A percentile compares a stretch with the other conserved stretches of the same genome.
phyloP scores from a whole-genome alignment of 2,888 invertebrate species.

The Thecocarcelia acutangulata region DNA sequence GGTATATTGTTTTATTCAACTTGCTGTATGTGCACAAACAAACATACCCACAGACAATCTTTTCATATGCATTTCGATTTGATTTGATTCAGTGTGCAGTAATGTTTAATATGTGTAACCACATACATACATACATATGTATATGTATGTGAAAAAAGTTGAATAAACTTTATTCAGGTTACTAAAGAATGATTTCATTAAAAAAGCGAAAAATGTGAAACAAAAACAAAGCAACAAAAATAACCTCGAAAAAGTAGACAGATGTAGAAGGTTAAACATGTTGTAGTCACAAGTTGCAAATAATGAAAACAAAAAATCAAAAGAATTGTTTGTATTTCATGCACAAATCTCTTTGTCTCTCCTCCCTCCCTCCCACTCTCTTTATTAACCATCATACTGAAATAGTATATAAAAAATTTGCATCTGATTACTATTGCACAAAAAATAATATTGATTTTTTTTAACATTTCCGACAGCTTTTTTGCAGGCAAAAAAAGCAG shows the following conservation, averaged over 20 bases:
- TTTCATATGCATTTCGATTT: background rate
- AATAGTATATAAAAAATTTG: background rate
- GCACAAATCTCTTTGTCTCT: background rate
- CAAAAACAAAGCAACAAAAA: slow-evolving; percentile 27
- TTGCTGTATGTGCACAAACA: background rate
- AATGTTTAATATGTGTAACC: background rate
- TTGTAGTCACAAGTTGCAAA: background rate
- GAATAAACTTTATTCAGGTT: slow-evolving; percentile 68
- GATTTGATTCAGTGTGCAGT: background rate
- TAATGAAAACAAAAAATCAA: slow-evolving; percentile 7
- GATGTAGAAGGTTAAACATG: slow-evolving; percentile 38
- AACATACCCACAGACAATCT: background rate
- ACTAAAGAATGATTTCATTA: slow-evolving; percentile 57
- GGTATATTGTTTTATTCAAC: background rate
- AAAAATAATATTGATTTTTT: slow-evolving; percentile 23
- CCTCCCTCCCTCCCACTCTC: background rate
- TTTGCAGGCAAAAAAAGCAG: background rate
- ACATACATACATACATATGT: no score
- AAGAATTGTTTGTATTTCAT: background rate
- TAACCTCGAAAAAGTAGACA: slow-evolving; percentile 31
- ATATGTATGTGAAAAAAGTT: no score
- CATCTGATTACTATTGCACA: background rate
- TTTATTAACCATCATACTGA: background rate
- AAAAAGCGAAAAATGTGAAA: background rate
- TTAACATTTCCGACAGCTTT: background rate